Evolutionary conservation across 2,888 invertebrate genomes (phyloP).

Genomic region (Blastobasis adustella): DNA sequence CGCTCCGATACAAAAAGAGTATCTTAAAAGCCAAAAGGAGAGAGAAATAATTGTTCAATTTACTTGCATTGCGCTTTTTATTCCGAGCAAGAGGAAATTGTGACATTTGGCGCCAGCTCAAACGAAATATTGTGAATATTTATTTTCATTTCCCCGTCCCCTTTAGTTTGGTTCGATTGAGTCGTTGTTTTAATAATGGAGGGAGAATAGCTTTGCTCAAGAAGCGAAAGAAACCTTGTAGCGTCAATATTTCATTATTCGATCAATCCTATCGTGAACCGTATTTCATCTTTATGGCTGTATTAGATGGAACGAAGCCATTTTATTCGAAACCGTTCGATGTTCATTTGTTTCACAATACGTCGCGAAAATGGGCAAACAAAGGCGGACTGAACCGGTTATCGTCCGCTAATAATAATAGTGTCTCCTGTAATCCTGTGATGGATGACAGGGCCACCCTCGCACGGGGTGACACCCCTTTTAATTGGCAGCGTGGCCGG

Average conservation of each 20-base stretch:
- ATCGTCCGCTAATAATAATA: slow-evolving; percentile 65
- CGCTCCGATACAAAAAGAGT: neutral
- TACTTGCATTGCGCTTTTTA: slow-evolving; percentile 16
- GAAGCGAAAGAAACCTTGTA: neutral
- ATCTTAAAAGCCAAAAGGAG: slow-evolving; percentile 1
- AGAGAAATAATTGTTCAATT: slow-evolving; percentile 23
- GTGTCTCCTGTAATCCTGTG: slow-evolving; percentile 61
- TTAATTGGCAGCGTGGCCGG: slow-evolving; percentile 43
- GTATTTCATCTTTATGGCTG: too few species aligned
- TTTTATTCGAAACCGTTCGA: too few species aligned
- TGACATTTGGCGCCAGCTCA: slow-evolving; percentile 4
- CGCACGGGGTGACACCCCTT: slow-evolving; percentile 47
- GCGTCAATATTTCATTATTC: neutral
- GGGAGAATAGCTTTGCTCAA: neutral
- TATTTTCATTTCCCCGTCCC: neutral
- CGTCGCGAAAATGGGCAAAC: slow-evolving; percentile 38
- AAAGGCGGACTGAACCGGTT: slow-evolving; percentile 60
- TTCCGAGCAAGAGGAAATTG: slow-evolving; percentile 3
- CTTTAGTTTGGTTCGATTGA: too few species aligned
- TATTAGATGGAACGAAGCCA: too few species aligned
- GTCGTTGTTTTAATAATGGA: too few species aligned
- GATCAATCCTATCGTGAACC: too few species aligned
- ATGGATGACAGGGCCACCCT: slow-evolving; percentile 54
- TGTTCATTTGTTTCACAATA: too few species aligned
- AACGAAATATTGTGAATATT: neutral